A percentile compares a stretch with the other conserved stretches of the same genome.
phyloP scores from a whole-genome alignment of 2,888 invertebrate genomes.

The Poecilobothrus nobilitatus region DNA sequence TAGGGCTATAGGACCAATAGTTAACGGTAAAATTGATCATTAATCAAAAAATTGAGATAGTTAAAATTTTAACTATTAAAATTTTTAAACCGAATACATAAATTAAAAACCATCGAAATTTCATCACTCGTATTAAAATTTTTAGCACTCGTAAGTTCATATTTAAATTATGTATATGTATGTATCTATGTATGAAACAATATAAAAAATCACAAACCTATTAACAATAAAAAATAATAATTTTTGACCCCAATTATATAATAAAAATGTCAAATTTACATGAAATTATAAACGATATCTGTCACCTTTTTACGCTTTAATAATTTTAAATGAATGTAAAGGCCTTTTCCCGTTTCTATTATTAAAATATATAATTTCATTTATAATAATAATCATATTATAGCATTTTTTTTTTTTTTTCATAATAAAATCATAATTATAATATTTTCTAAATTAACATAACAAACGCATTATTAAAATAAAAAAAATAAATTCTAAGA shows the following conservation, averaged over 20 bases:
- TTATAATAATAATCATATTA: neutral
- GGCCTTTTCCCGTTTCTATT: neutral
- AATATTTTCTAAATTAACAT: conserved; percentile 1
- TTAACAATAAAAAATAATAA: neutral
- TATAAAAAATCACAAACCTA: no score
- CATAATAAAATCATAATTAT: neutral
- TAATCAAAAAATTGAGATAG: no score
- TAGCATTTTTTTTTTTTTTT: no score
- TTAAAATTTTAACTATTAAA: no score
- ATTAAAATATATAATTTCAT: neutral
- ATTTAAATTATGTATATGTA: no score
- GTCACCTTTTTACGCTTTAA: neutral
- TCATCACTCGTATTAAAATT: no score
- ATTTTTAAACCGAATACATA: no score
- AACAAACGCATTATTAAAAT: neutral
- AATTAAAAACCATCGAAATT: no score
- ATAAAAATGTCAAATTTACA: neutral
- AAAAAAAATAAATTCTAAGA: neutral
- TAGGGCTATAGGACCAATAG: no score
- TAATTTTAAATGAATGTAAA: neutral
- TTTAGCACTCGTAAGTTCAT: no score
- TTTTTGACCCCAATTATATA: neutral
- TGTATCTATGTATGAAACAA: no score
- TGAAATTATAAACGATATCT: neutral
- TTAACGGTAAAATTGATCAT: no score